These are phyloP conservation scores for Malurus melanocephalus DNA, from an alignment of 2,113 vertebrate species.

Conservation along the genomic window DNA sequence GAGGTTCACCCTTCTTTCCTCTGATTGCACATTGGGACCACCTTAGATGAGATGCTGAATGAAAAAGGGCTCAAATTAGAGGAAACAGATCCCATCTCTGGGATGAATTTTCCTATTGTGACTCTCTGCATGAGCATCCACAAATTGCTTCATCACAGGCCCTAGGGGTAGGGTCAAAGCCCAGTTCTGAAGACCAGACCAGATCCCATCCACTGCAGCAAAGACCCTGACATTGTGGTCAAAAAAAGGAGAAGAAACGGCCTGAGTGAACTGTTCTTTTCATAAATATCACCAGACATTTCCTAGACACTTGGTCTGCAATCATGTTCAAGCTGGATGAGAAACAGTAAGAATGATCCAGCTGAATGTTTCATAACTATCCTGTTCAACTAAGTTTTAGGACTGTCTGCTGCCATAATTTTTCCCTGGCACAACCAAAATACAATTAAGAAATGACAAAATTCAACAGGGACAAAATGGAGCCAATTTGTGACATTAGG, in stretches of 20 bases:
- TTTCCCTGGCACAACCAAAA: not conserved
- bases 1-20: not conserved
- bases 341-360: not conserved
- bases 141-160: not conserved
- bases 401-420: not conserved
- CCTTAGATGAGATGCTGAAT: not conserved
- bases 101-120: fast-evolving
- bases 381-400: not conserved
- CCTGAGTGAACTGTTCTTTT: not conserved
- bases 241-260: not conserved
- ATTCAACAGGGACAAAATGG: not conserved
- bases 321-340: not conserved
- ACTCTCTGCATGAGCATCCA: not conserved
- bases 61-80: not conserved
- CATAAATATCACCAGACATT: not conserved
- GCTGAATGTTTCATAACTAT: not conserved
- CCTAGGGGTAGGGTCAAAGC: not conserved
- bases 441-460: not conserved
- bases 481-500: not conserved
- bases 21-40: fast-evolving
- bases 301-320: not conserved
- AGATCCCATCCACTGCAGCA: not conserved
- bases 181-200: not conserved
- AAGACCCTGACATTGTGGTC: fast-evolving
- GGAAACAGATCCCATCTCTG: not conserved